Evolutionary conservation across 2,888 invertebrate genomes (phyloP).

Genomic region (Drosophila yooni): DNA sequence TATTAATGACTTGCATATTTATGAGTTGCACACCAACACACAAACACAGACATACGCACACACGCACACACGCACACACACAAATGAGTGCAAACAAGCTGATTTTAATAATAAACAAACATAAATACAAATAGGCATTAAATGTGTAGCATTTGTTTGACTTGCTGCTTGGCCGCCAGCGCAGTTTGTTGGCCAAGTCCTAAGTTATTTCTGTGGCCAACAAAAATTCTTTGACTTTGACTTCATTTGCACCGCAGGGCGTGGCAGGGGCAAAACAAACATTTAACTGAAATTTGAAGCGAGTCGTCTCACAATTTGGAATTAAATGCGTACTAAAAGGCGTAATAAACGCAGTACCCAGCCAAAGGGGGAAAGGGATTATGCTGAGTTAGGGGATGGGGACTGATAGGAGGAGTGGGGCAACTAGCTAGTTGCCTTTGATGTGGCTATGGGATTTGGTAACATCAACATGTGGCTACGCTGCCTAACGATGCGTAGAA

Average conservation of each 20-base stretch:
- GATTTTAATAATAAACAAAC: slow-evolving; percentile 76
- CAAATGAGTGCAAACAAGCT: slow-evolving; percentile 67
- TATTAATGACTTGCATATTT: slow-evolving; percentile 81
- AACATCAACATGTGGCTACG: slow-evolving; percentile 71
- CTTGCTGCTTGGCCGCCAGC: slow-evolving; percentile 53
- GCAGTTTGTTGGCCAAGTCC: slow-evolving; percentile 27
- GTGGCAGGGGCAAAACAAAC: slow-evolving; percentile 45
- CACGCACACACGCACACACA: neutral
- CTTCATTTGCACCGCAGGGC: slow-evolving; percentile 30
- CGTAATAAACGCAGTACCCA: slow-evolving; percentile 54
- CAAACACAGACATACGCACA: slow-evolving; percentile 10
- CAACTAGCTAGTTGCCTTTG: slow-evolving; percentile 47
- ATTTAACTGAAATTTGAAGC: slow-evolving; percentile 69
- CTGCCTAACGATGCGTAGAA: slow-evolving; percentile 67
- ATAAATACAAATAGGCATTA: slow-evolving; percentile 69
- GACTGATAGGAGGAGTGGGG: neutral
- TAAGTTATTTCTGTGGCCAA: slow-evolving; percentile 32
- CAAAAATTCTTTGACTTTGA: slow-evolving; percentile 38
- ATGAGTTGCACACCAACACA: slow-evolving; percentile 53
- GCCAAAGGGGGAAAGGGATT: neutral
- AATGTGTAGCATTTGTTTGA: slow-evolving; percentile 65
- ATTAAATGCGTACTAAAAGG: slow-evolving; percentile 62
- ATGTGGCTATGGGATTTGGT: slow-evolving; percentile 73
- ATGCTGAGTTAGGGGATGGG: neutral
- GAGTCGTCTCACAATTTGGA: slow-evolving; percentile 30